Conservation (phyloP, 2,888 invertebrate genomes). For the Eilema griseolum region DNA sequence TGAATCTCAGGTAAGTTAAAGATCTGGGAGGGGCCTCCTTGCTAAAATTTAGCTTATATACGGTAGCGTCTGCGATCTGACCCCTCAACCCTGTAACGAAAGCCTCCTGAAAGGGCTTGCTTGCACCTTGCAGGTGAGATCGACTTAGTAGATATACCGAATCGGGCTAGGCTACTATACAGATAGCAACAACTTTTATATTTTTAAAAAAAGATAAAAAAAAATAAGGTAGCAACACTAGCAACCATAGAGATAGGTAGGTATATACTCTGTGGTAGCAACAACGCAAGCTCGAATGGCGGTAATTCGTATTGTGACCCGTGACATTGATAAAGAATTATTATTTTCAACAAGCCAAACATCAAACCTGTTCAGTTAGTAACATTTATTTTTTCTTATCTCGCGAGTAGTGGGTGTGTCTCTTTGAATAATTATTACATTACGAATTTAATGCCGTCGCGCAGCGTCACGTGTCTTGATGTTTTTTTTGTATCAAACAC, state of each 20-base stretch:
- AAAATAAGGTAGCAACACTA: background rate
- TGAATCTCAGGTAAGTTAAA: too few relatives aligned
- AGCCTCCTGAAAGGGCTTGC: too few relatives aligned
- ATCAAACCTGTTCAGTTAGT: constrained; percentile 16
- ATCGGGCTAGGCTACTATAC: background rate
- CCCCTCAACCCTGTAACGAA: too few relatives aligned
- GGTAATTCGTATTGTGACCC: background rate
- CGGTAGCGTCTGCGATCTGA: too few relatives aligned
- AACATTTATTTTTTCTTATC: constrained; percentile 22
- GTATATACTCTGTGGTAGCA: background rate
- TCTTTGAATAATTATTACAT: constrained; percentile 8
- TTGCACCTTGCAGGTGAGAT: too few relatives aligned
- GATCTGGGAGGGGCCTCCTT: too few relatives aligned
- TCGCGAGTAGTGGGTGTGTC: constrained; percentile 22
- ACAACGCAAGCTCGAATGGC: background rate
- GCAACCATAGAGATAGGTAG: background rate
- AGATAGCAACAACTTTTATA: too few relatives aligned
- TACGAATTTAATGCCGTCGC: background rate
- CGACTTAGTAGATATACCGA: background rate
- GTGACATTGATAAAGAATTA: constrained; percentile 15
- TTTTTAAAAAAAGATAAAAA: background rate
- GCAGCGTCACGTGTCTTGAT: background rate
- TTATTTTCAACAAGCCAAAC: constrained; percentile 8
- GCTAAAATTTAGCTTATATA: too few relatives aligned
- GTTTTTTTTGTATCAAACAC: constrained; percentile 11